These are phyloP conservation scores for Euborellia annulipes DNA, from an alignment of 1,140 invertebrate genomes.

Conservation along the genomic window DNA sequence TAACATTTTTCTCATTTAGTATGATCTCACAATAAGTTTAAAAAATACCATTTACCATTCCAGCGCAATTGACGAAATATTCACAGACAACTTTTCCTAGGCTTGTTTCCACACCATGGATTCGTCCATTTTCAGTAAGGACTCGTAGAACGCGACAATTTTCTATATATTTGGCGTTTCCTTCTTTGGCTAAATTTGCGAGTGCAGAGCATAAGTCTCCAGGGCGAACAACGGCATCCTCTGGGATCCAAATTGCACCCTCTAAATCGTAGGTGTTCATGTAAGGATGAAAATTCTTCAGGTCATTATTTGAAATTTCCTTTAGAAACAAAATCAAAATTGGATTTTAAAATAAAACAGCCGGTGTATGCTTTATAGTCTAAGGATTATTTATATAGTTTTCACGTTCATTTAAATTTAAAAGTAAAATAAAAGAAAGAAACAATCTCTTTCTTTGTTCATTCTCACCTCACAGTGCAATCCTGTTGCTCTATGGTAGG, in stretches of 20 bases:
- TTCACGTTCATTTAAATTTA: no score
- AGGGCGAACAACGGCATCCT: conserved; percentile 52
- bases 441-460: no score
- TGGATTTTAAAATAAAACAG: conserved; percentile 4
- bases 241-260: conserved; percentile 56
- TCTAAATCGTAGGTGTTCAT: conserved; percentile 47
- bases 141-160: conserved; percentile 40
- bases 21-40: no score
- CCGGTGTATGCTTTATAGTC: no score
- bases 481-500: conserved; percentile 37
- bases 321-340: conserved; percentile 6
- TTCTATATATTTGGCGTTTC: conserved; percentile 43
- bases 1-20: no score
- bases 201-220: conserved; percentile 41
- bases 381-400: no score
- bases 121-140: conserved; percentile 36
- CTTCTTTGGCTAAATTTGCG: conserved; percentile 37
- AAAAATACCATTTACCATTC: conserved; percentile 38
- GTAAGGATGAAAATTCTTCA: conserved; percentile 39
- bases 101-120: conserved; percentile 41
- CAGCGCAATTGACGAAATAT: conserved; percentile 57
- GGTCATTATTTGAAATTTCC: conserved; percentile 20
- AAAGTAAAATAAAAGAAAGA: no score
- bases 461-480: conserved; percentile 30
- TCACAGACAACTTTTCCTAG: conserved; percentile 45